phyloP scores from a whole-genome alignment of 2,888 invertebrate species.

The Brachycybe producta region DNA sequence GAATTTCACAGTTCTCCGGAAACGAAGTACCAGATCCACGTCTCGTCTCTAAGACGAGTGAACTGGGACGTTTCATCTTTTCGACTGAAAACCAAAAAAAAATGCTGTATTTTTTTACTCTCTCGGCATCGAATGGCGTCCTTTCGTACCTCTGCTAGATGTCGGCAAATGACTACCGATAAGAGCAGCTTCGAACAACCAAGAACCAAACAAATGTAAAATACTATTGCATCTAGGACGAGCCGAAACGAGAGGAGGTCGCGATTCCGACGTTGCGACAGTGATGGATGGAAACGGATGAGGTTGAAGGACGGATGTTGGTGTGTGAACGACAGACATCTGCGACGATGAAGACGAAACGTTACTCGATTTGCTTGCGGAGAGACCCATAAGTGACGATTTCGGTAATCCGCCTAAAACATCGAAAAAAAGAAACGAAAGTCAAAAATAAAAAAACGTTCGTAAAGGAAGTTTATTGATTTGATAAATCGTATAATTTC shows the following conservation, averaged over 20 bases:
- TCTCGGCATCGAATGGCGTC: not conserved
- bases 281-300: slow-evolving; percentile 43
- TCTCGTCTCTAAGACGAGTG: slow-evolving; percentile 29
- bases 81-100: slow-evolving; percentile 18
- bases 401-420: slow-evolving; percentile 56
- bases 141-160: too few species aligned
- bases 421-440: slow-evolving; percentile 12
- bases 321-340: not conserved
- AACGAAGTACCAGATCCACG: slow-evolving; percentile 26
- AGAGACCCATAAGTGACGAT: slow-evolving; percentile 62
- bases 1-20: slow-evolving; percentile 18
- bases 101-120: slow-evolving; percentile 5
- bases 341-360: slow-evolving; percentile 21
- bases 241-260: slow-evolving; percentile 30
- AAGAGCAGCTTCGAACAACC: slow-evolving; percentile 91
- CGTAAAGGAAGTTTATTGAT: too few species aligned
- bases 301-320: slow-evolving; percentile 14
- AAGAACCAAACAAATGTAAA: slow-evolving; percentile 86
- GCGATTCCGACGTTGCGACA: slow-evolving; percentile 26
- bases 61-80: slow-evolving; percentile 26
- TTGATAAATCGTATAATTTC: too few species aligned
- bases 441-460: not conserved
- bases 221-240: slow-evolving; percentile 89
- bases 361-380: slow-evolving; percentile 27
- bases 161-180: slow-evolving; percentile 79